A percentile compares a stretch with the other conserved stretches of the same genome.
phyloP scores from a whole-genome alignment of 2,113 vertebrate species.

The Paramormyrops kingsleyae region DNA sequence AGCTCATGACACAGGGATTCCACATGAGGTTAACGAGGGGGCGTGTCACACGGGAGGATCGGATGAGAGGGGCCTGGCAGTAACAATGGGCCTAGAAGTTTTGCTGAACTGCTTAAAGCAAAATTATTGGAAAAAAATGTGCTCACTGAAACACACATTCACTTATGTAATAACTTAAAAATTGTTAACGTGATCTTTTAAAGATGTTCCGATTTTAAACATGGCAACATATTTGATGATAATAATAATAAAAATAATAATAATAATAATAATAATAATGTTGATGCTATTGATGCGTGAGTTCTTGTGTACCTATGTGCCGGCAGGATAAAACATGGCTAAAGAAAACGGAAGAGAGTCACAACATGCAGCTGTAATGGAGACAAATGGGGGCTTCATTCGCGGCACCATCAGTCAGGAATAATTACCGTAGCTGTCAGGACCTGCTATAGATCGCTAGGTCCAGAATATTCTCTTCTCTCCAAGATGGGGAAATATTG shows the following conservation, averaged over 20 bases:
- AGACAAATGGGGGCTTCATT: conserved; percentile 60
- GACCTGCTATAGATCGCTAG: conserved; percentile 49
- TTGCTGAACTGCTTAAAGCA: background rate
- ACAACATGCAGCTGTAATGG: conserved; percentile 56
- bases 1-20: too few species aligned
- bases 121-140: background rate
- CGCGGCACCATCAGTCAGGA: conserved; percentile 50
- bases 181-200: background rate
- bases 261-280: too few species aligned
- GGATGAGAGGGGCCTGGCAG: too few species aligned
- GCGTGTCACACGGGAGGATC: too few species aligned
- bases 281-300: background rate
- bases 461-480: conserved; percentile 34
- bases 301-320: conserved; percentile 19
- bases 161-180: background rate
- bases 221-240: background rate
- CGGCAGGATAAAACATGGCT: conserved; percentile 60
- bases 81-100: background rate
- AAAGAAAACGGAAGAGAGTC: conserved; percentile 61
- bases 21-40: too few species aligned
- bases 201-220: background rate
- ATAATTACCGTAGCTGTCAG: conserved; percentile 63
- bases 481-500: conserved; percentile 13
- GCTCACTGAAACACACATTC: background rate
- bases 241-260: background rate